Evolutionary conservation across 2,888 invertebrate species (phyloP).

Genomic region (Lasioglossum lativentre): DNA sequence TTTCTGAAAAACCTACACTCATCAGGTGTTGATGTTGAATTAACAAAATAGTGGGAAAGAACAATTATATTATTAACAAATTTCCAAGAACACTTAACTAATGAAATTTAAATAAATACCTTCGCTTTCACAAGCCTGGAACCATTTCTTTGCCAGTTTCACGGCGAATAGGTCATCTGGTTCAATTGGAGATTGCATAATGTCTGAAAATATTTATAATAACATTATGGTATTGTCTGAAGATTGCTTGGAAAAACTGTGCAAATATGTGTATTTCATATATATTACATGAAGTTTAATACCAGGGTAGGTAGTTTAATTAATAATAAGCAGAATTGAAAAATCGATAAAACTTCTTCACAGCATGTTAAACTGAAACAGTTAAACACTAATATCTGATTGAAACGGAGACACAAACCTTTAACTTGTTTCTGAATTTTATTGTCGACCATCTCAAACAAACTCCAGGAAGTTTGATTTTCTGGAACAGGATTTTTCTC

Average conservation of each 20-base stretch:
- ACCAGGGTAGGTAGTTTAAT: not conserved
- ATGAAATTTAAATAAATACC: constrained; percentile 61
- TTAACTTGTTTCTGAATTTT: constrained; percentile 37
- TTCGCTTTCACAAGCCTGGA: constrained; percentile 70
- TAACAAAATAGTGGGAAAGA: too few species aligned
- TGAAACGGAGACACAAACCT: not conserved
- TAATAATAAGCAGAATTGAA: not conserved
- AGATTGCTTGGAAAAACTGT: not conserved
- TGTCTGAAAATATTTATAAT: not conserved
- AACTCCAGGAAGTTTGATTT: constrained; percentile 57
- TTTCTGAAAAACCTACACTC: too few species aligned
- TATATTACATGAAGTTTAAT: not conserved
- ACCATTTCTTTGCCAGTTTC: constrained; percentile 74
- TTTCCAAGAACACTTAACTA: too few species aligned
- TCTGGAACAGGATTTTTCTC: constrained; percentile 58
- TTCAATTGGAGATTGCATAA: not conserved
- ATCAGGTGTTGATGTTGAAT: too few species aligned
- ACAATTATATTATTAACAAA: too few species aligned
- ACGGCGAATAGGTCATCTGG: constrained; percentile 69
- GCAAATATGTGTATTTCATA: not conserved
- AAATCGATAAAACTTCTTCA: not conserved
- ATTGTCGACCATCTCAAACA: constrained; percentile 22
- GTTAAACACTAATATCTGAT: too few species aligned
- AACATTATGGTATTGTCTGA: not conserved
- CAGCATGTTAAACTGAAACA: not conserved